phyloP scores from a whole-genome alignment of 92 coral and sea anemone species.

The Epizoanthus stellaris region DNA sequence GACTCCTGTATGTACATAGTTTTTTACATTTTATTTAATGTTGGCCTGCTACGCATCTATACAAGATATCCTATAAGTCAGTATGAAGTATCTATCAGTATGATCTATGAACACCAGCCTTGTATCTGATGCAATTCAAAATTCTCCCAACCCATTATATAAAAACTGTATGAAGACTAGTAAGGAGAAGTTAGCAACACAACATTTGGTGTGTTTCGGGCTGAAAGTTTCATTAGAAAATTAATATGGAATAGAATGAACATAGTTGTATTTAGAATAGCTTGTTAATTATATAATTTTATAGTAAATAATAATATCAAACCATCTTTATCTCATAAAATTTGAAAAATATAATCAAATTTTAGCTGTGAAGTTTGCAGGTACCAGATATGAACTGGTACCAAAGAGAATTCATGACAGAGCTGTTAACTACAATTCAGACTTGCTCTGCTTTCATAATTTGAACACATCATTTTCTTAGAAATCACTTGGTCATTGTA shows the following conservation, averaged over 20 bases:
- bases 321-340: not conserved
- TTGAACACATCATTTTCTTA: not conserved
- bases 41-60: too few species aligned
- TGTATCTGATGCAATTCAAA: not conserved
- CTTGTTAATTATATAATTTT: not conserved
- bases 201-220: not conserved
- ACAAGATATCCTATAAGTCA: too few species aligned
- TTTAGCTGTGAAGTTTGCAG: not conserved
- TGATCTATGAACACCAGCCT: too few species aligned
- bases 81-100: too few species aligned
- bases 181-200: not conserved
- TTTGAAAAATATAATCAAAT: not conserved
- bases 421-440: not conserved
- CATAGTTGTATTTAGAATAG: not conserved
- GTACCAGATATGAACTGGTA: constrained; percentile 32
- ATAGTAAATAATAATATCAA: too few species aligned
- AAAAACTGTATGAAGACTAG: not conserved
- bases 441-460: not conserved
- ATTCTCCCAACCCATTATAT: not conserved
- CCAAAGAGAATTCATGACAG: not conserved
- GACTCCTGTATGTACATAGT: too few species aligned
- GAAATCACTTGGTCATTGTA: not conserved
- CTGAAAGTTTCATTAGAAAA: not conserved
- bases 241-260: not conserved
- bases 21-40: too few species aligned